Percentiles rank a stretch among this genome's conserved stretches.
phyloP scores from a whole-genome alignment of 2,888 invertebrate species.

The Trachelus tabidus region DNA sequence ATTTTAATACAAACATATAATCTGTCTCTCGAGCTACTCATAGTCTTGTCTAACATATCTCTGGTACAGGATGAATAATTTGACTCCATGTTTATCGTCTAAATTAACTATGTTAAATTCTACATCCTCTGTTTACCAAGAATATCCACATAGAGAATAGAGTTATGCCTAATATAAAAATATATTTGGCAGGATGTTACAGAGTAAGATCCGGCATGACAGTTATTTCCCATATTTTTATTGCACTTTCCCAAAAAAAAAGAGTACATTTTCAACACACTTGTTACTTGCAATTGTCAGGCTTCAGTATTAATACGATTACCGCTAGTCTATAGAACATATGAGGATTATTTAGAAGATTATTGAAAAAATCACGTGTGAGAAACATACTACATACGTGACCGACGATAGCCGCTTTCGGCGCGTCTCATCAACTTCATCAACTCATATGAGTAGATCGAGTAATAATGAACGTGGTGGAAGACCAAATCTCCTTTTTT shows the following conservation, averaged over 20 bases:
- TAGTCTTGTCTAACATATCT: background rate
- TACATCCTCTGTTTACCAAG: too few relatives aligned
- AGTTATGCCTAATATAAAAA: background rate
- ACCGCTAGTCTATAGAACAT: background rate
- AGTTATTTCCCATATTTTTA: constrained; percentile 50
- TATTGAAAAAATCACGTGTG: background rate
- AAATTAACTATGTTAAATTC: too few relatives aligned
- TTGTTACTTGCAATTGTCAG: constrained; percentile 1
- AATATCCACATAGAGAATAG: too few relatives aligned
- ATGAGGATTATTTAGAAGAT: background rate
- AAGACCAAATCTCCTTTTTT: constrained; percentile 31
- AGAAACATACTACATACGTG: background rate
- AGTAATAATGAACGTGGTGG: constrained; percentile 18
- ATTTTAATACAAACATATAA: constrained; percentile 42
- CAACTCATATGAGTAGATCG: background rate
- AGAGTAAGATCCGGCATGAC: background rate
- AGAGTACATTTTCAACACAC: constrained; percentile 48
- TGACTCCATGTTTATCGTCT: too few relatives aligned
- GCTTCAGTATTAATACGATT: constrained; percentile 1
- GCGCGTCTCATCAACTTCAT: background rate
- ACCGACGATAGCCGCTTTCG: background rate
- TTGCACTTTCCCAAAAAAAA: constrained; percentile 58
- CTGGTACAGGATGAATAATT: background rate
- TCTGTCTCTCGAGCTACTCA: background rate
- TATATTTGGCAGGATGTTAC: background rate